Evolutionary conservation across 2,113 vertebrate genomes (phyloP).

Genomic region (Cephalopterus ornatus): DNA sequence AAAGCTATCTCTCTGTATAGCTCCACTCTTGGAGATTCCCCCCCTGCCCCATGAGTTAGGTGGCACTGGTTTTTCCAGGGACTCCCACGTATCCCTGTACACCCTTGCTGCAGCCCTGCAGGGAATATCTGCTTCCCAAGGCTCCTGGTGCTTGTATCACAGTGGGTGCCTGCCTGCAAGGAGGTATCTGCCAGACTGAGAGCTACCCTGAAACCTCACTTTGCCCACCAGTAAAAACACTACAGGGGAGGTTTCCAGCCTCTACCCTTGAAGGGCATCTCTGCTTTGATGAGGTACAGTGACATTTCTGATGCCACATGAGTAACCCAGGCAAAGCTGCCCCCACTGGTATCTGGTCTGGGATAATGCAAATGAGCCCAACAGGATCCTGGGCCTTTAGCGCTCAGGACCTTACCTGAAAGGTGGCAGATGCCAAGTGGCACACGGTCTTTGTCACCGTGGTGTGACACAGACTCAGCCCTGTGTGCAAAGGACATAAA

Average conservation of each 20-base stretch:
- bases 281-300: neutral
- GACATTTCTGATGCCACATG: neutral
- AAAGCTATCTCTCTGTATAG: neutral
- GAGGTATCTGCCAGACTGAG: neutral
- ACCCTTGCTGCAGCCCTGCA: neutral
- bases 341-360: rapidly evolving
- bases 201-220: neutral
- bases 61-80: neutral
- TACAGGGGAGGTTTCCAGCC: neutral
- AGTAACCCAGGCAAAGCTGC: neutral
- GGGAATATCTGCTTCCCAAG: neutral
- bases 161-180: neutral
- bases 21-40: neutral
- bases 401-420: neutral
- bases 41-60: neutral
- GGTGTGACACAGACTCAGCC: neutral
- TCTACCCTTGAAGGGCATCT: neutral
- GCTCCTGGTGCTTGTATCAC: neutral
- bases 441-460: neutral
- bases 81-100: rapidly evolving
- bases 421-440: neutral
- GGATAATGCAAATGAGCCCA: neutral
- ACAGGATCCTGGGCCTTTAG: neutral
- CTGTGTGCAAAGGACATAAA: neutral
- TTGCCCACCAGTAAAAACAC: neutral